These are phyloP conservation scores for Tiliqua scincoides DNA, from an alignment of 2,113 vertebrate genomes.

Conservation along the genomic window DNA sequence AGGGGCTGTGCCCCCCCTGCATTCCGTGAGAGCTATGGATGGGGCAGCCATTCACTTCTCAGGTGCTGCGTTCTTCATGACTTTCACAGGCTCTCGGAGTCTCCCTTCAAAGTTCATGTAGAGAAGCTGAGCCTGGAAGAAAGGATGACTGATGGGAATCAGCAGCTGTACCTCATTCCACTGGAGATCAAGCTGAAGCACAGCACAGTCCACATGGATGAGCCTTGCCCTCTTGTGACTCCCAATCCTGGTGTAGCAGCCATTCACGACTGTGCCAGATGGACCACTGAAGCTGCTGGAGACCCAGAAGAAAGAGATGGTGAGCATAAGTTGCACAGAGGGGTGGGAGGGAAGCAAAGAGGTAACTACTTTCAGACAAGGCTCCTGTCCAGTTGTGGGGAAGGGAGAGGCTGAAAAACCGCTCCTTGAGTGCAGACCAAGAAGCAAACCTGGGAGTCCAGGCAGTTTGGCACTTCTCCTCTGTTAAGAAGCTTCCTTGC, in stretches of 20 bases:
- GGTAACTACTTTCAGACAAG: too few species aligned
- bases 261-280: conserved; percentile 89
- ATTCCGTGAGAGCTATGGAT: rapidly evolving
- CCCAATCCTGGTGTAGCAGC: conserved; percentile 84
- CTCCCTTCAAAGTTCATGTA: conserved; percentile 88
- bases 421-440: too few species aligned
- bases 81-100: conserved; percentile 81
- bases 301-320: conserved; percentile 68
- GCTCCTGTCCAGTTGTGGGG: too few species aligned
- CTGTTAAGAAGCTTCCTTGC: neutral
- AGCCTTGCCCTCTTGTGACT: conserved; percentile 81
- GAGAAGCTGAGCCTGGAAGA: conserved; percentile 85
- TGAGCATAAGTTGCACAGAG: conserved; percentile 53
- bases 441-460: too few species aligned
- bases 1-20: too few species aligned
- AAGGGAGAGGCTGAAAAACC: too few species aligned
- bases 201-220: conserved; percentile 82
- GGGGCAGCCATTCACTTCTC: neutral
- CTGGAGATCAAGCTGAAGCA: conserved; percentile 91
- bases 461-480: neutral
- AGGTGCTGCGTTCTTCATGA: neutral
- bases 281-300: conserved; percentile 76
- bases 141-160: conserved; percentile 63
- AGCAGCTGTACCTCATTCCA: conserved; percentile 80
- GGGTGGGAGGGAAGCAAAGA: rapidly evolving